These are phyloP conservation scores for Cheilosia variabilis DNA, from an alignment of 2,888 invertebrate species.

Conservation along the genomic window DNA sequence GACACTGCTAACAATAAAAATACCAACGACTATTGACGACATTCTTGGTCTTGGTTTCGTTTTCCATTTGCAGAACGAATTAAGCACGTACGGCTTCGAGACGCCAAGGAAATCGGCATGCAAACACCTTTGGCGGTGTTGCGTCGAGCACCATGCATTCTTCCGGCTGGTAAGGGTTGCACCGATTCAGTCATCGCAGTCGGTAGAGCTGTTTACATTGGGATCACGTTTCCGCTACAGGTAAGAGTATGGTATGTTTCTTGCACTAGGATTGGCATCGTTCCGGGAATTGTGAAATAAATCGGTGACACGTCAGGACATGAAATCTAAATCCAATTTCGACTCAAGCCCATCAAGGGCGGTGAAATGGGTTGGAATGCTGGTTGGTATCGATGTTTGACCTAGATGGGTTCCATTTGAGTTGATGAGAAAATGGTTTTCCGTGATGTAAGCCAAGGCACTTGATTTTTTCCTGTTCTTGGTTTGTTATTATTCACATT, in stretches of 20 bases:
- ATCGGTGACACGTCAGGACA: conserved; percentile 38
- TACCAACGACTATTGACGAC: conserved; percentile 12
- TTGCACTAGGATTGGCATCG: conserved; percentile 32
- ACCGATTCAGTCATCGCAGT: conserved; percentile 85
- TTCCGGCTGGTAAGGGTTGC: conserved; percentile 93
- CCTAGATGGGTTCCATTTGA: conserved; percentile 46
- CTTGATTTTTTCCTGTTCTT: conserved; percentile 19
- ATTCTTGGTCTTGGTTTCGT: conserved; percentile 40
- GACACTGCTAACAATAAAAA: conserved; percentile 45
- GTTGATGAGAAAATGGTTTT: conserved; percentile 27
- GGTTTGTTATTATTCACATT: conserved; percentile 33
- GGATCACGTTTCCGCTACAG: conserved; percentile 92
- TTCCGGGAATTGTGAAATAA: conserved; percentile 23
- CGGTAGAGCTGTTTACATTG: conserved; percentile 90
- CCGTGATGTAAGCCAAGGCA: conserved; percentile 18
- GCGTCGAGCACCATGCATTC: conserved; percentile 97
- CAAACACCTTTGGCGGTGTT: conserved; percentile 98
- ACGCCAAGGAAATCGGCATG: conserved; percentile 95
- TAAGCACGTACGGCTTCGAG: conserved; percentile 98
- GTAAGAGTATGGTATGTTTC: conserved; percentile 82
- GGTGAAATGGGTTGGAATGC: background rate
- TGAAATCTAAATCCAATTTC: conserved; percentile 61
- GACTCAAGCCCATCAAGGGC: conserved; percentile 18
- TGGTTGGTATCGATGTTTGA: conserved; percentile 47
- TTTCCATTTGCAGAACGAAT: conserved; percentile 89